Conservation (phyloP, 2,797 vertebrate species). For the Sebastes diaconus region DNA sequence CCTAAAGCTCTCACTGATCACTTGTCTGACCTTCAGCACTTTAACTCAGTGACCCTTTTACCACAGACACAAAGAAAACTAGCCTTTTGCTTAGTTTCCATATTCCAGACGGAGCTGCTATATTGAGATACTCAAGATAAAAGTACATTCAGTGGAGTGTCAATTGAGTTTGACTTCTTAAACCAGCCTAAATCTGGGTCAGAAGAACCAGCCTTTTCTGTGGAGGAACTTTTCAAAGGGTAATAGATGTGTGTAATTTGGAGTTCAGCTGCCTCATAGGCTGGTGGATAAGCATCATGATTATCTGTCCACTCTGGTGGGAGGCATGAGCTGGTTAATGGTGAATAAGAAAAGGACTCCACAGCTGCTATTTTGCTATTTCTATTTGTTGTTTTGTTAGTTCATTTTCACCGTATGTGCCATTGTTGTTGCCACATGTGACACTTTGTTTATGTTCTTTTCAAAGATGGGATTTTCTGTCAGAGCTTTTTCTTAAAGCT, state of each 20-base stretch:
- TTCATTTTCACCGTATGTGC: neutral
- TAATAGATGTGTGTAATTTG: constrained; percentile 29
- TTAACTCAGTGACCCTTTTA: neutral
- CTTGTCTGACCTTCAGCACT: neutral
- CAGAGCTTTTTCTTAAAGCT: constrained; percentile 31
- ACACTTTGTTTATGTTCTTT: constrained; percentile 35
- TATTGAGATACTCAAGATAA: constrained; percentile 13
- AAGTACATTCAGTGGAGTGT: constrained; percentile 10
- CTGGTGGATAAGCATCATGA: constrained; percentile 30
- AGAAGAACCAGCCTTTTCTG: constrained; percentile 18
- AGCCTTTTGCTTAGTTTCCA: neutral
- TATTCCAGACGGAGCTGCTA: neutral
- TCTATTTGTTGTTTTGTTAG: neutral
- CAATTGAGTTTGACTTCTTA: neutral
- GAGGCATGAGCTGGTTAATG: constrained; percentile 6
- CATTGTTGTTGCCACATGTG: constrained; percentile 15
- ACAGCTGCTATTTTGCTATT: neutral
- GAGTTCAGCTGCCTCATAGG: constrained; percentile 22
- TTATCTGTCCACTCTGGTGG: constrained; percentile 25
- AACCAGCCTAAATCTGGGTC: constrained; percentile 52
- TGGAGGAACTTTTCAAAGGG: constrained; percentile 18
- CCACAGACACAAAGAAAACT: neutral
- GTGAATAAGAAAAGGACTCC: neutral
- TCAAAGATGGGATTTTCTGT: constrained; percentile 24
- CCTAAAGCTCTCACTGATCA: neutral